Conservation (phyloP, 1,140 invertebrate genomes). For the Zophobas morio region DNA sequence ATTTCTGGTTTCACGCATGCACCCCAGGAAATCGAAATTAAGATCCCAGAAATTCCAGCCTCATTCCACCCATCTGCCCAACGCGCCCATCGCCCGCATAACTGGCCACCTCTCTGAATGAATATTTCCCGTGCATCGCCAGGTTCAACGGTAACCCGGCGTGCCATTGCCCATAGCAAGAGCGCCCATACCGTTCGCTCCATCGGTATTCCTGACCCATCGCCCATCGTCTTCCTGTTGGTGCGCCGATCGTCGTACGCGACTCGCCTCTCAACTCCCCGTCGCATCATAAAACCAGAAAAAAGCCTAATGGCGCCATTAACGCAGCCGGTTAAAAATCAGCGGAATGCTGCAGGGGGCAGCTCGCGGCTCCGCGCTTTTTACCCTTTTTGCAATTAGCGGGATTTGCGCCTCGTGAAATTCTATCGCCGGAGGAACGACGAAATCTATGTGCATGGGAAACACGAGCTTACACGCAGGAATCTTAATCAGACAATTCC, state of each 20-base stretch:
- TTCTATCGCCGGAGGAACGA: background rate
- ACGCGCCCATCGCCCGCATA: too few species aligned
- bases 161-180: background rate
- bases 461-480: constrained; percentile 12
- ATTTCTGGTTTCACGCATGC: too few species aligned
- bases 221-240: constrained; percentile 2
- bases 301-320: background rate
- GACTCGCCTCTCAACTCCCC: background rate
- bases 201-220: constrained; percentile 5
- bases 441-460: constrained; percentile 1
- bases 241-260: background rate
- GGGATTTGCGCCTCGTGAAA: background rate
- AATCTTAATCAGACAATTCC: constrained; percentile 36
- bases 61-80: too few species aligned
- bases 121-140: background rate
- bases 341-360: background rate
- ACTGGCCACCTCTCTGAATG: too few species aligned
- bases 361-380: background rate
- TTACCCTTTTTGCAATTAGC: background rate
- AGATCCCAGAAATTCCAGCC: too few species aligned
- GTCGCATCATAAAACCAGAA: too few species aligned
- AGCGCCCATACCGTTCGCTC: constrained; percentile 5
- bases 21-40: too few species aligned
- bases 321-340: background rate
- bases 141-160: background rate